Base-by-base conservation (phyloP, 2,113 vertebrate species). In the Ageneiosus marmoratus region DNA sequence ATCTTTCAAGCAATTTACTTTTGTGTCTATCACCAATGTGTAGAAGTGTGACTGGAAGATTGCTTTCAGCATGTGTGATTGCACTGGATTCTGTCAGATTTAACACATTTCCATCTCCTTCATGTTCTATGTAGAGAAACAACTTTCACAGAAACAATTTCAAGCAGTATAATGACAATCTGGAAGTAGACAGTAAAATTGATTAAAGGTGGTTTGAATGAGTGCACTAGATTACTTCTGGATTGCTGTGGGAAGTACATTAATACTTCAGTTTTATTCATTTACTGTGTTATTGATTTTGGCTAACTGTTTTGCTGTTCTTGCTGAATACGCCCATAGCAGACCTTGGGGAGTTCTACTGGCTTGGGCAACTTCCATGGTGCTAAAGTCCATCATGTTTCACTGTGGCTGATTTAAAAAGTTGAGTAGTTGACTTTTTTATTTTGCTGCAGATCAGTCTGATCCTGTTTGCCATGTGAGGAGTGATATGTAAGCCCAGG, bases 401-500 rank as follows among this genome's bases (percentile, higher is more conserved):
- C 34, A 85, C 65, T 86, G n/a, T 87, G 44, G 77, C 85, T 84
- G 65, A 77, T 85, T 85, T 81, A 24, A 83, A 83, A 85, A 88
- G 88, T 85, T 88, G 88, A 90, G 62, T 86, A 86, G 82, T 76
- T 34, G 70, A 90, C 74, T 77, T 56, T 86, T 83, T 93, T 90
- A 91, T 90, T 88, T 84, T 85, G 84, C 80, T 92, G 80, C 92
- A 94, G 94, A 92, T 93, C 91, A 89, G 91, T 88, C 89, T 86
- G 89, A 86, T 90, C 85, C 85, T 87, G 87, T 89, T 89, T 89
- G 87, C 86, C 87, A 91, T 91, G 91, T 94, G 92, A 93, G 90
- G 88, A 89, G 91, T 95, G 94, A 90, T 91, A 94, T 95, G 95
- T 97, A 96, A 97, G 92, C 91, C 94, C 94, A 93, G 93, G 93